Evolutionary conservation across 2,113 vertebrate species (phyloP).

Genomic region (Heptranchias perlo): DNA sequence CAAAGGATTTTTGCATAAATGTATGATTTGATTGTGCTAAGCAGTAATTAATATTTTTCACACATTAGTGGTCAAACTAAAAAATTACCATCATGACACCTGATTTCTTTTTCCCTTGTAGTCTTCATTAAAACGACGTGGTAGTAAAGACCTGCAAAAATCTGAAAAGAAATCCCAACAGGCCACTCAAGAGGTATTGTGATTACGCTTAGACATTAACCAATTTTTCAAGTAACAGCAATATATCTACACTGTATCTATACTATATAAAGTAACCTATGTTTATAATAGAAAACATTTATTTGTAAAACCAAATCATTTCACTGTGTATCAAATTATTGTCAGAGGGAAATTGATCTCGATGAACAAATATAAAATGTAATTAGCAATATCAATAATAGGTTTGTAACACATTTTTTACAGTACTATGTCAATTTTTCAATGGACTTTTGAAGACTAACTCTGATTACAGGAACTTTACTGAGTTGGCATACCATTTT

Average conservation of each 20-base stretch:
- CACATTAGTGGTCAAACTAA: not conserved
- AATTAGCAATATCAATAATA: not conserved
- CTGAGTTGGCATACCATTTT: not conserved
- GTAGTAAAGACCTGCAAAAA: conserved; percentile 84
- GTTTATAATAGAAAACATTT: not conserved
- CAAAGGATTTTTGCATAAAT: not conserved
- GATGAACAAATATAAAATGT: not conserved
- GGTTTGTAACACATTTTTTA: not conserved
- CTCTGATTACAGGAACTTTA: not conserved
- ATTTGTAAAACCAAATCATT: not conserved
- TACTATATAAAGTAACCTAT: not conserved
- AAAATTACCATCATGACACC: conserved; percentile 18
- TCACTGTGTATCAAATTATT: not conserved
- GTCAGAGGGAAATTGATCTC: not conserved
- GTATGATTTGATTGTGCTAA: not conserved
- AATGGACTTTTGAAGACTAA: not conserved
- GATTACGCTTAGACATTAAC: not conserved
- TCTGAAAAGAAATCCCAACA: conserved; percentile 80
- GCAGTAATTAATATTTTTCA: not conserved
- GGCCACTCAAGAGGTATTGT: conserved; percentile 79
- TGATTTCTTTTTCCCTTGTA: conserved; percentile 50
- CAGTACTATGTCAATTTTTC: not conserved
- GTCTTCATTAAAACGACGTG: conserved; percentile 89
- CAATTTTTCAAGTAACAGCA: not conserved
- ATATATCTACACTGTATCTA: not conserved